These are phyloP conservation scores for Poeciliopsis retropinna DNA, from an alignment of 2,113 vertebrate species.

Conservation along the genomic window DNA sequence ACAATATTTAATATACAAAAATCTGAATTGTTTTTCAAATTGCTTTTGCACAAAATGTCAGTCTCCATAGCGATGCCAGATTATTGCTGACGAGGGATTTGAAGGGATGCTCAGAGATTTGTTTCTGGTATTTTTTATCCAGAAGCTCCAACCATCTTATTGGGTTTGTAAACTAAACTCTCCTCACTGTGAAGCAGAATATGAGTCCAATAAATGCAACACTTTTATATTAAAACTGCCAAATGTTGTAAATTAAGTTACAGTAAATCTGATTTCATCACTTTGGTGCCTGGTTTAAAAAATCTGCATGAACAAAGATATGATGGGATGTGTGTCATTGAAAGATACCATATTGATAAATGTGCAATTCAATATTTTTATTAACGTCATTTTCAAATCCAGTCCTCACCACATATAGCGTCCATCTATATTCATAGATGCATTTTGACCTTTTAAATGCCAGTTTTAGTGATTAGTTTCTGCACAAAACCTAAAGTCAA, in stretches of 20 bases:
- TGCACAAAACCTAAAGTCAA: no score
- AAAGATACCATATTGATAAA: no score
- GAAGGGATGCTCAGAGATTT: conserved; percentile 22
- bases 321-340: no score
- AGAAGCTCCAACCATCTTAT: conserved; percentile 12
- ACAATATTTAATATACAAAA: conserved; percentile 10
- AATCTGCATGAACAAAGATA: background rate
- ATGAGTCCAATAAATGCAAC: background rate
- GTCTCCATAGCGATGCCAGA: conserved; percentile 22
- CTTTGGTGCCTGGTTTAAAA: background rate
- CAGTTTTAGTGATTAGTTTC: no score
- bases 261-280: background rate
- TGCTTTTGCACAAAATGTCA: conserved; percentile 45
- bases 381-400: no score
- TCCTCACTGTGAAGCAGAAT: background rate
- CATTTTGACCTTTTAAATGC: no score
- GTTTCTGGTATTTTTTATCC: conserved; percentile 10
- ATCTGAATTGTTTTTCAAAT: conserved; percentile 43
- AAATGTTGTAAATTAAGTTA: conserved; percentile 1
- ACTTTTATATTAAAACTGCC: background rate
- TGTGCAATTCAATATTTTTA: no score
- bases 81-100: conserved; percentile 39
- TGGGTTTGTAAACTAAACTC: background rate
- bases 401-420: no score
- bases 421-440: no score